phyloP scores from a whole-genome alignment of 2,888 invertebrate species.

The Yponomeuta sedellus region DNA sequence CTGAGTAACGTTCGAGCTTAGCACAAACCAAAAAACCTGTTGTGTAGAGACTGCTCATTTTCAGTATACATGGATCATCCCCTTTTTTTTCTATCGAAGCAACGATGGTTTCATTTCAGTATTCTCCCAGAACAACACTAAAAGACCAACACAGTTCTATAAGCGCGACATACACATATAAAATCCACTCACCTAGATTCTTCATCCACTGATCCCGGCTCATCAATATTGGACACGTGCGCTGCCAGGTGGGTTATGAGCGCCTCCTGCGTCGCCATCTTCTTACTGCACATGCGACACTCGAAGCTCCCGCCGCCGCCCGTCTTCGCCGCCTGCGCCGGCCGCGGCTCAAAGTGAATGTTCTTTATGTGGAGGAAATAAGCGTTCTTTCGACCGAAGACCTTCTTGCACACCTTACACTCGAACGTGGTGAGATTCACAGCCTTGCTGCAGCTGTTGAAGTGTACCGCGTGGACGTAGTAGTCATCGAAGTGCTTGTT shows the following conservation, averaged over 20 bases:
- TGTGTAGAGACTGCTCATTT: too few relatives aligned
- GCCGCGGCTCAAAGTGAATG: conserved; percentile 42
- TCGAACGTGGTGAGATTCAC: conserved; percentile 33
- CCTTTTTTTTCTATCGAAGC: too few relatives aligned
- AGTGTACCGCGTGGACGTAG: conserved; percentile 47
- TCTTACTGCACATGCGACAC: conserved; percentile 59
- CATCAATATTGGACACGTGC: conserved; percentile 58
- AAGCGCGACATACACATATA: background rate
- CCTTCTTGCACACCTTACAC: conserved; percentile 52
- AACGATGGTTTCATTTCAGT: too few relatives aligned
- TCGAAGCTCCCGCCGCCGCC: conserved; percentile 28
- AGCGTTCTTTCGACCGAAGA: conserved; percentile 35
- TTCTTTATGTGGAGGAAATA: conserved; percentile 52
- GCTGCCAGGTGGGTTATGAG: conserved; percentile 60
- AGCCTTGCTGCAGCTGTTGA: conserved; percentile 42
- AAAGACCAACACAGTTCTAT: too few relatives aligned
- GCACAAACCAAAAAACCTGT: too few relatives aligned
- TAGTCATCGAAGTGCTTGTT: conserved; percentile 46
- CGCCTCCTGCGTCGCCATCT: conserved; percentile 47
- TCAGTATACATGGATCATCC: too few relatives aligned
- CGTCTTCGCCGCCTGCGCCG: conserved; percentile 22
- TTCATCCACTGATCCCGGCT: conserved; percentile 32
- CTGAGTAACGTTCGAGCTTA: too few relatives aligned
- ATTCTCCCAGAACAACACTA: too few relatives aligned
- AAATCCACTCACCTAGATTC: conserved; percentile 42